Evolutionary conservation across 2,797 vertebrate species (phyloP).

Genomic region (Artibeus lituratus): DNA sequence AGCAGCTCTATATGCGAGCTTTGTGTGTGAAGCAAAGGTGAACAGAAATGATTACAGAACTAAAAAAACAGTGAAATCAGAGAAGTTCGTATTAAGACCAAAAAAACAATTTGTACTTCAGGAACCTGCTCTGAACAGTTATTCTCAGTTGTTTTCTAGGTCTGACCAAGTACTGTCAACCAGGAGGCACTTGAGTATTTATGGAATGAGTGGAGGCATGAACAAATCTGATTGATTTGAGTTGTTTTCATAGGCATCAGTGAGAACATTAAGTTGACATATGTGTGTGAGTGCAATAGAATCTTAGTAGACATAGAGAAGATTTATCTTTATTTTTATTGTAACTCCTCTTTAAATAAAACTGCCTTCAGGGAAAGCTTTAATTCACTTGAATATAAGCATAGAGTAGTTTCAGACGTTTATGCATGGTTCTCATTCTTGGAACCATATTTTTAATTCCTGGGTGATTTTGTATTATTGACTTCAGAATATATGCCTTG

Average conservation of each 20-base stretch:
- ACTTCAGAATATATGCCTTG: not conserved
- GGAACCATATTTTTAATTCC: not conserved
- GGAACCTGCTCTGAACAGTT: not conserved
- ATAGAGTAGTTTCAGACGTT: not conserved
- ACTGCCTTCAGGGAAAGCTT: slow-evolving; percentile 28
- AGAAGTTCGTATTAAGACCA: not conserved
- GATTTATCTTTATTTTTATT: slow-evolving; percentile 52
- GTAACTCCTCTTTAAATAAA: slow-evolving; percentile 36
- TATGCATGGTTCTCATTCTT: not conserved
- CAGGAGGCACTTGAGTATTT: not conserved
- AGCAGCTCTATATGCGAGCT: not conserved
- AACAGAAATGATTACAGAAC: not conserved
- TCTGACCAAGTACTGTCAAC: not conserved
- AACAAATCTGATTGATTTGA: not conserved
- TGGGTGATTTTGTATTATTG: not conserved
- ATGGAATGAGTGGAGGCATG: not conserved
- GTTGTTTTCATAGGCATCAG: not conserved
- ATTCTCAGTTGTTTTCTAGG: not conserved
- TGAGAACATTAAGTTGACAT: not conserved
- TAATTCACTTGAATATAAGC: slow-evolving; percentile 7
- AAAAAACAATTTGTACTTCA: not conserved
- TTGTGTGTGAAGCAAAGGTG: not conserved
- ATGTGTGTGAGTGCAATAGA: not conserved
- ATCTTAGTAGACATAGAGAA: not conserved
- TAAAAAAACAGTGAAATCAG: not conserved